phyloP scores from a whole-genome alignment of 64 coral and sea anemone species.

The Pocillopora verrucosa region DNA sequence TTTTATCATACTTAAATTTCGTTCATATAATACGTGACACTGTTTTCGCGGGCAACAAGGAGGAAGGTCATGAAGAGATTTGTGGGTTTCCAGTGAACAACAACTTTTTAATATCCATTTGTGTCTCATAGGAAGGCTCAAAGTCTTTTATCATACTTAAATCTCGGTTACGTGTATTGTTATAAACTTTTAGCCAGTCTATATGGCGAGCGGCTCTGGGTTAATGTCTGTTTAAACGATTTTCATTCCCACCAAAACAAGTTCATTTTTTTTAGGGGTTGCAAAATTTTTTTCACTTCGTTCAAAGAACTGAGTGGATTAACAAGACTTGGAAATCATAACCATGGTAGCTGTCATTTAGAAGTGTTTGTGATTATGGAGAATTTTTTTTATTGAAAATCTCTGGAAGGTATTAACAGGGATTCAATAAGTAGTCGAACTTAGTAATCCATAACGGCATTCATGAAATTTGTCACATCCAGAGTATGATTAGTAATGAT shows the following conservation, averaged over 20 bases:
- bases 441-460: not conserved
- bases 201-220: not conserved
- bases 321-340: not conserved
- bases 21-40: too few species aligned
- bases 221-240: not conserved
- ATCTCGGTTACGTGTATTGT: too few species aligned
- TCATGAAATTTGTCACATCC: not conserved
- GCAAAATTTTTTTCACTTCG: not conserved
- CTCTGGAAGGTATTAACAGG: not conserved
- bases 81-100: too few species aligned
- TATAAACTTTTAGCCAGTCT: too few species aligned
- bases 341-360: not conserved
- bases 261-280: not conserved
- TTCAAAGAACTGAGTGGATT: not conserved
- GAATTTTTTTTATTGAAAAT: not conserved
- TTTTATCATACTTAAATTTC: too few species aligned
- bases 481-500: not conserved
- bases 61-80: too few species aligned
- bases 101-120: too few species aligned
- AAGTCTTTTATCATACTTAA: too few species aligned
- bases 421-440: not conserved
- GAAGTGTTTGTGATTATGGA: not conserved
- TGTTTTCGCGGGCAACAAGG: too few species aligned
- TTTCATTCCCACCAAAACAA: too few species aligned
- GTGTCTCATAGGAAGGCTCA: too few species aligned